phyloP scores from a whole-genome alignment of 1,140 invertebrate genomes.

The Dreissena rostriformis region DNA sequence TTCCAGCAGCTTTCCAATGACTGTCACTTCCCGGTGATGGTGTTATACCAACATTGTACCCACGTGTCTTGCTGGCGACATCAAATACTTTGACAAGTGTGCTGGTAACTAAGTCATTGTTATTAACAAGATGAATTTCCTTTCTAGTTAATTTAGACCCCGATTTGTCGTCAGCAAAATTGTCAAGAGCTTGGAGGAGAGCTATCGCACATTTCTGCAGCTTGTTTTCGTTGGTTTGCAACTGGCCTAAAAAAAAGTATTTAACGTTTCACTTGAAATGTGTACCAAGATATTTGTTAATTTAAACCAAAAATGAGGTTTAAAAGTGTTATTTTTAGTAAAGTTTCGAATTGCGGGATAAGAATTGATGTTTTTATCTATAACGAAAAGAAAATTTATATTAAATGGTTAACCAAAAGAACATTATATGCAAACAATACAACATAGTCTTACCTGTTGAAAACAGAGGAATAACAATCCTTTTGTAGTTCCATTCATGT shows the following conservation, averaged over 20 bases:
- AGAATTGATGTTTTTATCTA: background rate
- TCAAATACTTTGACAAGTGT: slow-evolving; percentile 13
- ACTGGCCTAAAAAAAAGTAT: background rate
- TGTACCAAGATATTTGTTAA: background rate
- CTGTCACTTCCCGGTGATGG: no score
- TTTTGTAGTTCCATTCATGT: background rate
- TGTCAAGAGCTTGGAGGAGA: slow-evolving; percentile 11
- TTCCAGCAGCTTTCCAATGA: no score
- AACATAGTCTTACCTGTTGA: slow-evolving; percentile 20
- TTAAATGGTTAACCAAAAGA: background rate
- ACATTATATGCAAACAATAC: background rate
- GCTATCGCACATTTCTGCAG: slow-evolving; percentile 5
- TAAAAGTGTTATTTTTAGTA: no score
- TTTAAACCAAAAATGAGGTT: background rate
- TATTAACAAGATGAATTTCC: slow-evolving; percentile 30
- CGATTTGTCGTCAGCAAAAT: background rate
- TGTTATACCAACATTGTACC: background rate
- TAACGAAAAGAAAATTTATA: background rate
- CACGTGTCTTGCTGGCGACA: background rate
- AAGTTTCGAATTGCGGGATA: background rate
- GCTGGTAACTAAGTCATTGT: background rate
- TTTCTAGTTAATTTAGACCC: background rate
- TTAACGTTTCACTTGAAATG: background rate
- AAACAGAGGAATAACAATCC: slow-evolving; percentile 22
- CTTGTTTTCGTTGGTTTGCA: slow-evolving; percentile 15